phyloP scores from a whole-genome alignment of 2,888 invertebrate genomes.

The Onchidella celtica region DNA sequence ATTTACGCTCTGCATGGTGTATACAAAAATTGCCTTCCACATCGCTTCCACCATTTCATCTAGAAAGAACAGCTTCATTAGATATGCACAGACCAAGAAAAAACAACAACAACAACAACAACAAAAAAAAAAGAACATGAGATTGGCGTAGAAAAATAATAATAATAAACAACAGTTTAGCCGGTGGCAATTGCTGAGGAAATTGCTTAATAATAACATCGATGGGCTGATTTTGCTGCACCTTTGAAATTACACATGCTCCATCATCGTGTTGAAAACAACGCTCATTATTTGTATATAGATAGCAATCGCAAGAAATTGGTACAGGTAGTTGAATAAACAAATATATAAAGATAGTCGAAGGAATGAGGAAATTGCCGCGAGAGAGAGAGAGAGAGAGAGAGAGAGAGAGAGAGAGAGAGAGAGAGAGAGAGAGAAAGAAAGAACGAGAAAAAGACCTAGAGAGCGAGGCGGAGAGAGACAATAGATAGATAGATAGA shows the following conservation, averaged over 20 bases:
- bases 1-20: background rate
- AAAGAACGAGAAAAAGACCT: background rate
- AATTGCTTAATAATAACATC: too few relatives aligned
- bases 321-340: too few relatives aligned
- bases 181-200: too few relatives aligned
- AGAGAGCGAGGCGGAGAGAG: background rate
- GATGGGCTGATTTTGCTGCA: too few relatives aligned
- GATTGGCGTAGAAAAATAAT: background rate
- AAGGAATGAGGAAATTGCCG: background rate
- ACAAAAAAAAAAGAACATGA: background rate
- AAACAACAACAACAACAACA: slow-evolving; percentile 8
- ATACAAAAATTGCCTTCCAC: background rate
- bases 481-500: slow-evolving; percentile 12
- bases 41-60: background rate
- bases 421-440: background rate
- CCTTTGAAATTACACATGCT: too few relatives aligned
- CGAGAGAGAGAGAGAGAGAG: background rate
- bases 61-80: background rate
- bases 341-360: too few relatives aligned
- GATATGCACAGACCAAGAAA: background rate
- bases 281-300: too few relatives aligned
- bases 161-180: background rate
- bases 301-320: too few relatives aligned
- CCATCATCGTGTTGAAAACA: too few relatives aligned
- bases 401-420: background rate